Evolutionary conservation across 2,797 vertebrate genomes (phyloP).

Genomic region (Gallinago nigripennis): DNA sequence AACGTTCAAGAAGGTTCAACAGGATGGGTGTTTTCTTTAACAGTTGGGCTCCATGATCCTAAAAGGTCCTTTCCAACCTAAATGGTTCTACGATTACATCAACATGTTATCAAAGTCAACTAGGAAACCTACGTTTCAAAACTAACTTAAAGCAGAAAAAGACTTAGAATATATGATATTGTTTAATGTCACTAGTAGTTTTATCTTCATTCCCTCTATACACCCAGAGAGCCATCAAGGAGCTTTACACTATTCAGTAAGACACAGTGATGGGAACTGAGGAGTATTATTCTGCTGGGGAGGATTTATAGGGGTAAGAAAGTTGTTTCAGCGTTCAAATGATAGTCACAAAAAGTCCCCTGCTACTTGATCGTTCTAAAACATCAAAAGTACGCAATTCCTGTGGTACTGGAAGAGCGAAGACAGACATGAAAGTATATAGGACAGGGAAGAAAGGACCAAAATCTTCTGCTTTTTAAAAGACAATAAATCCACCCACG

Average conservation of each 20-base stretch:
- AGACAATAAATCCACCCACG: not conserved
- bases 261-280: not conserved
- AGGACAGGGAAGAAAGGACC: fast-evolving
- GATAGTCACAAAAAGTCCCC: not conserved
- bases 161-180: not conserved
- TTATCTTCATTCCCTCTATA: fast-evolving
- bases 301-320: not conserved
- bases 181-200: not conserved
- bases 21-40: not conserved
- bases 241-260: not conserved
- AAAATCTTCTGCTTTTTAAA: not conserved
- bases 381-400: fast-evolving
- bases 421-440: not conserved
- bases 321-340: not conserved
- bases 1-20: not conserved
- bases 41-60: not conserved
- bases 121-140: fast-evolving
- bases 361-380: not conserved
- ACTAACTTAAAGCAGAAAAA: not conserved
- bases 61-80: not conserved
- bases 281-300: not conserved
- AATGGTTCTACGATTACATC: not conserved
- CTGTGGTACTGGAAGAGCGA: no score
- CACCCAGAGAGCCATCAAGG: not conserved
- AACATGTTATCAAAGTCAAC: not conserved